These are phyloP conservation scores for Drosophila mayri DNA, from an alignment of 1,140 invertebrate species.

Conservation along the genomic window DNA sequence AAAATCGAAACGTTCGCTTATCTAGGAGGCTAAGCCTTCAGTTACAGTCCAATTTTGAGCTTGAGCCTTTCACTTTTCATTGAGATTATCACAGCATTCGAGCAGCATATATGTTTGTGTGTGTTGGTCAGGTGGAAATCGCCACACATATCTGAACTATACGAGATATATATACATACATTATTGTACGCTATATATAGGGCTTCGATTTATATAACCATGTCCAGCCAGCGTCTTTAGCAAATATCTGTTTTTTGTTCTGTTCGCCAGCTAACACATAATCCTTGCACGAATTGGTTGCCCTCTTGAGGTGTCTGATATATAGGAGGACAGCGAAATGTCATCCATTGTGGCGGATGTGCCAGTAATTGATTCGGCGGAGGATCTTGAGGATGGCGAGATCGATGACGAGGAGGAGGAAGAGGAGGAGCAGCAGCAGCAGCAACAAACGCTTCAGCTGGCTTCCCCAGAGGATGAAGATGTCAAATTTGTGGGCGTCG, in stretches of 20 bases:
- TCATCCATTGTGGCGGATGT: slow-evolving; percentile 37
- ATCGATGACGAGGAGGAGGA: slow-evolving; percentile 87
- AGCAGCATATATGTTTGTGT: slow-evolving; percentile 1
- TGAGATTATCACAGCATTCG: slow-evolving; percentile 18
- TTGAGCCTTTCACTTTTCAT: slow-evolving; percentile 6
- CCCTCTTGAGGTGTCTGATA: neutral
- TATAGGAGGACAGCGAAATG: slow-evolving; percentile 35
- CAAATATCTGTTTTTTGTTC: slow-evolving; percentile 1
- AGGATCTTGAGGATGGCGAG: slow-evolving; percentile 88
- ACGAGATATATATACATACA: slow-evolving; percentile 11
- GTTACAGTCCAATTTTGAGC: neutral
- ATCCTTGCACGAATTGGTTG: neutral
- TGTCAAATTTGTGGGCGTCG: slow-evolving; percentile 51
- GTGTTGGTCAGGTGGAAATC: slow-evolving; percentile 20
- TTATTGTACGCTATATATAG: slow-evolving; percentile 1
- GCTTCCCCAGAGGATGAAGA: slow-evolving; percentile 41
- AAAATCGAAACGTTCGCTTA: neutral
- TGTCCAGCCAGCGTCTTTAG: slow-evolving; percentile 7
- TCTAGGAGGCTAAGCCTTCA: slow-evolving; percentile 19
- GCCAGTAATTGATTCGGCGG: slow-evolving; percentile 67
- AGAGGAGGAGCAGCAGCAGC: slow-evolving; percentile 3
- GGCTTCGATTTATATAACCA: slow-evolving; percentile 11
- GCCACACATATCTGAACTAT: slow-evolving; percentile 1
- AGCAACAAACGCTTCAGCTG: slow-evolving; percentile 24
- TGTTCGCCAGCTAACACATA: neutral